phyloP scores from a whole-genome alignment of 1,140 invertebrate genomes.

The Achroia grisella region DNA sequence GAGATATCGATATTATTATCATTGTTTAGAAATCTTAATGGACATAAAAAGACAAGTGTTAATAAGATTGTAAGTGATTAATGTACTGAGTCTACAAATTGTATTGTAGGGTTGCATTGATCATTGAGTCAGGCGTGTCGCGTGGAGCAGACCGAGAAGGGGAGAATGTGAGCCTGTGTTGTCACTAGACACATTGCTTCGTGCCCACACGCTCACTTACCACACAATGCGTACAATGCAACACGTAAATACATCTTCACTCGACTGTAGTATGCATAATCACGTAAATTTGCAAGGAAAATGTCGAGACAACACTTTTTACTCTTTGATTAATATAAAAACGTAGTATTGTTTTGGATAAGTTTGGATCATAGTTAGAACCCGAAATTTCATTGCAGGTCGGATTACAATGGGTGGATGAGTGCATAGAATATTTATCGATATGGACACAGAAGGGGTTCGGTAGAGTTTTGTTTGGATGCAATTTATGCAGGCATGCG shows the following conservation, averaged over 20 bases:
- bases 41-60: constrained; percentile 3
- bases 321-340: constrained; percentile 49
- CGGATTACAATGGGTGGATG: constrained; percentile 26
- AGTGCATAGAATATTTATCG: constrained; percentile 18
- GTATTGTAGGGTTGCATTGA: constrained; percentile 24
- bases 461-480: constrained; percentile 36
- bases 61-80: constrained; percentile 16
- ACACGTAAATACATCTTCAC: constrained; percentile 59
- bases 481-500: constrained; percentile 68
- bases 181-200: constrained; percentile 31
- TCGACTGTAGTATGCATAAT: constrained; percentile 57
- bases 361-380: constrained; percentile 20
- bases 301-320: constrained; percentile 53
- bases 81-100: constrained; percentile 19
- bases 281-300: constrained; percentile 62
- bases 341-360: constrained; percentile 40
- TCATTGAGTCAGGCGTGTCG: constrained; percentile 25
- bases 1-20: too few relatives aligned
- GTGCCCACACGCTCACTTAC: constrained; percentile 40
- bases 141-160: constrained; percentile 36
- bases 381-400: constrained; percentile 43
- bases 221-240: constrained; percentile 53
- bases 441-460: constrained; percentile 37
- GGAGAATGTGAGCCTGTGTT: constrained; percentile 21
- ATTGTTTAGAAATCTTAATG: background rate